Evolutionary conservation across 2,888 invertebrate species (phyloP), one percentile per base, ranked within the genome.

Genomic region (Phragmatobia fuliginosa): DNA sequence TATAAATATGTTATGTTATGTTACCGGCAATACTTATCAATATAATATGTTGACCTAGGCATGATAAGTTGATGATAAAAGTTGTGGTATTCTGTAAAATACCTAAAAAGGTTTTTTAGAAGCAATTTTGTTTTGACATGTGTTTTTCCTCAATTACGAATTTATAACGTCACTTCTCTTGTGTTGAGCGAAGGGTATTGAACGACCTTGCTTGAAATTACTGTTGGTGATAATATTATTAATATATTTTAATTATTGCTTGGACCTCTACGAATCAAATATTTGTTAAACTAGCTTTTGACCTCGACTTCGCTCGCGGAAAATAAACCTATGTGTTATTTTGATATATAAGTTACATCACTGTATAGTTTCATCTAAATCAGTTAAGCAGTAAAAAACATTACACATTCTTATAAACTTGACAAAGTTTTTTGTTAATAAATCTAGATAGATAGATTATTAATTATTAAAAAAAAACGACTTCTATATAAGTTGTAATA

Each of bases 21-120:
- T 49, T 66, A 33, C n/a, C 32, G 36, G 32, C n/a, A 38, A n/a
- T 38, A 41, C 31, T 60, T 45, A 14, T 4, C 14, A 16, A 2
- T 11, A 33, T 63, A 36, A 10, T 36, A 31, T 63, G 63, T 63
- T 63, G 63, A n/a, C 63, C 63, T 63, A 49, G 63, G 63, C 32
- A 21, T n/a, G 41, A 45, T 21, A 45, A 21, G 38, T 45, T 11
- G 56, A 28, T 56, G 16, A 56, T 28, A 56, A 56, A 28, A 10
- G n/a, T 25, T 52, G 52, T 28, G 14, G 28, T 28, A 16, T 28
- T 28, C 5, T 56, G 25, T 11, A 56, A 28, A 56, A 56, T 56
- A 16, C 2, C 28, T 28, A 25, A 52, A 1, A 3, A 16, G 25
- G 56, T 28, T 28, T 52, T 25, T 7, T 3, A 25, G 11, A n/a